Conservation (phyloP, 1,140 invertebrate genomes). For the Drosophila obscura region DNA sequence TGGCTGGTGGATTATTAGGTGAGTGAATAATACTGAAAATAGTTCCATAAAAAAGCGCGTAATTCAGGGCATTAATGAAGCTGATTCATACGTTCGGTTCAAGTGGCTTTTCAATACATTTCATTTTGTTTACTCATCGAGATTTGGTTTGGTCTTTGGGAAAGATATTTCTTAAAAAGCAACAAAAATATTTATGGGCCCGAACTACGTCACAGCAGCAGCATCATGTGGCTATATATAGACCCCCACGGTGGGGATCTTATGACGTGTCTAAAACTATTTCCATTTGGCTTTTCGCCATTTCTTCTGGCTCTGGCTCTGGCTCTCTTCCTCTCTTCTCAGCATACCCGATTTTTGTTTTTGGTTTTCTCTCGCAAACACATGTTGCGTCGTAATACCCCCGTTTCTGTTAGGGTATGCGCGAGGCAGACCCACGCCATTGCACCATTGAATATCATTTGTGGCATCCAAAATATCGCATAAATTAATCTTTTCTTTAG, state of each 20-base stretch:
- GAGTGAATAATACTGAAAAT: slow-evolving; percentile 31
- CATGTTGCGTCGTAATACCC: slow-evolving; percentile 28
- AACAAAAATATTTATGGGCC: background rate
- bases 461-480: no score
- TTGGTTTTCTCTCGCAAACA: slow-evolving; percentile 17
- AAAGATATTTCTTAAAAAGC: slow-evolving; percentile 18
- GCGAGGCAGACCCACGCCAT: no score
- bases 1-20: slow-evolving; percentile 3
- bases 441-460: no score
- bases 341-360: slow-evolving; percentile 9
- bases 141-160: no score
- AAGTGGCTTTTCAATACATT: slow-evolving; percentile 6
- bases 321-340: slow-evolving; percentile 12
- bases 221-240: slow-evolving; percentile 43
- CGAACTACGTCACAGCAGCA: slow-evolving; percentile 30
- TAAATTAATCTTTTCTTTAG: no score
- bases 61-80: slow-evolving; percentile 1
- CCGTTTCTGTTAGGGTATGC: background rate
- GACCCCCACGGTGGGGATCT: slow-evolving; percentile 14
- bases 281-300: slow-evolving; percentile 50
- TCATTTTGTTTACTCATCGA: slow-evolving; percentile 7
- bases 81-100: slow-evolving; percentile 26
- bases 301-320: slow-evolving; percentile 13
- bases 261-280: slow-evolving; percentile 35
- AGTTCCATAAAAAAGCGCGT: background rate